Conservation (phyloP, 2,888 invertebrate species). For the Abrostola triplasia region DNA sequence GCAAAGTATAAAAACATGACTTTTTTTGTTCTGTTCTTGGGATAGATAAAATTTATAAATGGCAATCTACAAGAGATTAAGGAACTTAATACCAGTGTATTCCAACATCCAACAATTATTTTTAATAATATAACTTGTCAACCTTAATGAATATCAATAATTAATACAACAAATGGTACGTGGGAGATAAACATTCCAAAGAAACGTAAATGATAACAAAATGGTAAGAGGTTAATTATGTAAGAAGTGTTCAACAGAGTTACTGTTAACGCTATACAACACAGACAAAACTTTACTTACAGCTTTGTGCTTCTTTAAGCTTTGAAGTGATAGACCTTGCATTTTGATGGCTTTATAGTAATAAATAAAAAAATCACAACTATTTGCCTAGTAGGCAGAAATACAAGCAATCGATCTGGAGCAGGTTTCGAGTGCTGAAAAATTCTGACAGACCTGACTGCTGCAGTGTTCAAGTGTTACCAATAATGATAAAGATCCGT, state of each 20-base stretch:
- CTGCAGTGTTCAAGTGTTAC: not conserved
- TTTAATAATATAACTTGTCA: too few relatives aligned
- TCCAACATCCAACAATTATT: too few relatives aligned
- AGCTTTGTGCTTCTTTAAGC: slow-evolving; percentile 93
- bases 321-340: slow-evolving; percentile 91
- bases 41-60: too few relatives aligned
- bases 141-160: too few relatives aligned
- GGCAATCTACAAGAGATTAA: too few relatives aligned
- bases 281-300: slow-evolving; percentile 86
- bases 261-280: slow-evolving; percentile 44
- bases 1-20: too few relatives aligned
- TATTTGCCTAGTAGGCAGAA: slow-evolving; percentile 14
- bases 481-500: not conserved
- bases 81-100: too few relatives aligned
- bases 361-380: slow-evolving; percentile 24
- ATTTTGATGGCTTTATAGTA: slow-evolving; percentile 80
- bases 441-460: slow-evolving; percentile 24
- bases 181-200: slow-evolving; percentile 6
- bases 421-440: slow-evolving; percentile 20
- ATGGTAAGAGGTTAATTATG: slow-evolving; percentile 81
- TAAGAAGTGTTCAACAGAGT: slow-evolving; percentile 69
- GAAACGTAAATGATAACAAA: slow-evolving; percentile 30
- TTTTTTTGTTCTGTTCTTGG: too few relatives aligned
- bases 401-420: slow-evolving; percentile 28
- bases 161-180: not conserved